Base-by-base conservation (phyloP, 2,888 invertebrate genomes). In the Eupithecia inturbata region DNA sequence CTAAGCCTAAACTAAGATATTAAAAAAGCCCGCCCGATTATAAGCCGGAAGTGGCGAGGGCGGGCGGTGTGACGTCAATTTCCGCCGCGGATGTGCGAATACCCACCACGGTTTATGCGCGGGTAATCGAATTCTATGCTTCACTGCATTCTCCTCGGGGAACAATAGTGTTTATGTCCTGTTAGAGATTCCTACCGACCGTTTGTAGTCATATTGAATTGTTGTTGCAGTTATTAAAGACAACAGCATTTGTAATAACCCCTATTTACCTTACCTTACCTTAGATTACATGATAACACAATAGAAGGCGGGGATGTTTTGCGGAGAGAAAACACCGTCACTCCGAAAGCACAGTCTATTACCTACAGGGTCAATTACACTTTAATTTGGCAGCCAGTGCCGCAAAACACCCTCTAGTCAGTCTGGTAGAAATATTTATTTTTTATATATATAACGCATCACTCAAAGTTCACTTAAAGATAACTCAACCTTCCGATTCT, bases 51-150 rank as follows among this genome's bases (percentile, higher is more conserved):
- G 88, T 88, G 85, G 88, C 84, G 83, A 84, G 84, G 82, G 80
- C 86, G 87, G 63, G 87, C 84, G 85, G 86, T 88, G 86, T 88
- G 89, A 89, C 89, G 87, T 85, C 89, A 86, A 85, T 85, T 87
- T 89, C 90, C 92, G 88, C 84, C 77, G 78, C 80, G 90, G 89
- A 91, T 89, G 87, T 88, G 88, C 87, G 64, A 77, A 79, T 75
- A 77, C 76, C 53, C 70, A 71, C 69, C 67, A 31, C 74, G 75
- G 68, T 72, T 57, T n/a, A 68, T 72, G 70, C 60, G 69, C 41
- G 71, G 75, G 70, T 72, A 75, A 75, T 75, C 75, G 75, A 75
- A 75, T 75, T 70, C 67, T 70, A 26, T 16, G 72, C 72, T 64
- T 68, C 64, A 68, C 53, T 36, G 64, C 49, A 68, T 70, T 39